These are phyloP conservation scores for Scelioninae gen. 2 DNA, from an alignment of 2,888 invertebrate species.

Conservation along the genomic window DNA sequence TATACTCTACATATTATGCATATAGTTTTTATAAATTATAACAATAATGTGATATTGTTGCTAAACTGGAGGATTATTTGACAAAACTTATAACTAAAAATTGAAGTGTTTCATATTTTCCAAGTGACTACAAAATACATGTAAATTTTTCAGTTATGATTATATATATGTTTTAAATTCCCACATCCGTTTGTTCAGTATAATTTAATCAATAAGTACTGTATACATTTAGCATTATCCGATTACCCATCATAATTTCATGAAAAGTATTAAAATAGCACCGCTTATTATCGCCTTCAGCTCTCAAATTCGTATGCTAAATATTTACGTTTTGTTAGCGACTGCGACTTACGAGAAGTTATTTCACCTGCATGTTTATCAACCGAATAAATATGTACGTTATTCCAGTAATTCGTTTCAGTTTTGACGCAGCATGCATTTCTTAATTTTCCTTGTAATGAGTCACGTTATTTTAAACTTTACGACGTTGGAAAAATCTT, in stretches of 20 bases:
- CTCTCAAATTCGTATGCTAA: constrained; percentile 27
- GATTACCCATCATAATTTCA: background rate
- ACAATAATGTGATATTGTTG: too few species aligned
- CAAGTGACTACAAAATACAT: too few species aligned
- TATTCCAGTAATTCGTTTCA: constrained; percentile 19
- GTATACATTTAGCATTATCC: background rate
- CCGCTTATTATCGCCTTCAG: constrained; percentile 18
- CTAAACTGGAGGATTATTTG: too few species aligned
- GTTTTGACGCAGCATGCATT: constrained; percentile 34
- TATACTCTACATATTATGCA: too few species aligned
- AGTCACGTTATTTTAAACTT: background rate
- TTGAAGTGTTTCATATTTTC: too few species aligned
- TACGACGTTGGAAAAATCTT: constrained; percentile 19
- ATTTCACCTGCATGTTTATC: constrained; percentile 15
- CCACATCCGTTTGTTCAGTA: too few species aligned
- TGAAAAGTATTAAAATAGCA: background rate
- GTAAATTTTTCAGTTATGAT: too few species aligned
- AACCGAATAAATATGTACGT: constrained; percentile 19
- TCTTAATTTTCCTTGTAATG: constrained; percentile 34
- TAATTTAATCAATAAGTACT: background rate
- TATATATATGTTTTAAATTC: too few species aligned
- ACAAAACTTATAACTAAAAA: too few species aligned
- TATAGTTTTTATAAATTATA: too few species aligned
- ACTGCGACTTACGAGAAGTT: constrained; percentile 5
- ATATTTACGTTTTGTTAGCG: constrained; percentile 51